Evolutionary conservation across 1,140 invertebrate species (phyloP).

Genomic region (Cotesia chilonis): DNA sequence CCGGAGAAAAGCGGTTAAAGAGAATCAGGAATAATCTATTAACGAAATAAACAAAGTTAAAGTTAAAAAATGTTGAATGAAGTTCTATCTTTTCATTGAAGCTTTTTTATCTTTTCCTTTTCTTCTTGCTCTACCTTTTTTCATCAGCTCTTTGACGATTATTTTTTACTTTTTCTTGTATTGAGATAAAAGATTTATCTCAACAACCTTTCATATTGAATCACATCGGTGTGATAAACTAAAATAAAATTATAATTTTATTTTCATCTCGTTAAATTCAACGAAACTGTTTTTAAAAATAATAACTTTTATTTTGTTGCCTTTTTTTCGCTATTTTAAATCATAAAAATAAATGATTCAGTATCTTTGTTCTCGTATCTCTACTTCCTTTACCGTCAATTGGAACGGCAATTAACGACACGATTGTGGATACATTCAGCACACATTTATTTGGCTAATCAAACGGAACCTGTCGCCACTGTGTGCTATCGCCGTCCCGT

Average conservation of each 20-base stretch:
- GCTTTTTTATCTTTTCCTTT: background rate
- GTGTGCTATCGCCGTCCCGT: background rate
- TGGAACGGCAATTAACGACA: too few relatives aligned
- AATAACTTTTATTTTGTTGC: background rate
- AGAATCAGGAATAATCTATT: background rate
- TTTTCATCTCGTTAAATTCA: too few relatives aligned
- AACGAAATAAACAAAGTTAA: slow-evolving; percentile 5
- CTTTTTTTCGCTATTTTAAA: background rate
- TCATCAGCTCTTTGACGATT: slow-evolving; percentile 7
- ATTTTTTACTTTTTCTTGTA: slow-evolving; percentile 6
- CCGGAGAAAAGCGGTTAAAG: slow-evolving; percentile 10
- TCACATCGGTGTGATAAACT: too few relatives aligned
- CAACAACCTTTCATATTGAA: background rate
- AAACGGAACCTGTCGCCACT: slow-evolving; percentile 14
- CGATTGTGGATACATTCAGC: background rate
- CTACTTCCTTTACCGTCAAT: too few relatives aligned
- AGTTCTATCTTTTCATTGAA: background rate
- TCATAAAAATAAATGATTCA: too few relatives aligned
- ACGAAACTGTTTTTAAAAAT: background rate
- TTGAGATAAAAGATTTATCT: slow-evolving; percentile 1
- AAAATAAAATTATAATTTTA: too few relatives aligned
- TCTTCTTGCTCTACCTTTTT: slow-evolving; percentile 1
- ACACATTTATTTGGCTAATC: slow-evolving; percentile 13
- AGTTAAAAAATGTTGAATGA: background rate
- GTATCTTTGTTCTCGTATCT: too few relatives aligned